phyloP scores from a whole-genome alignment of 2,113 vertebrate genomes.

The Pyxicephalus adspersus region DNA sequence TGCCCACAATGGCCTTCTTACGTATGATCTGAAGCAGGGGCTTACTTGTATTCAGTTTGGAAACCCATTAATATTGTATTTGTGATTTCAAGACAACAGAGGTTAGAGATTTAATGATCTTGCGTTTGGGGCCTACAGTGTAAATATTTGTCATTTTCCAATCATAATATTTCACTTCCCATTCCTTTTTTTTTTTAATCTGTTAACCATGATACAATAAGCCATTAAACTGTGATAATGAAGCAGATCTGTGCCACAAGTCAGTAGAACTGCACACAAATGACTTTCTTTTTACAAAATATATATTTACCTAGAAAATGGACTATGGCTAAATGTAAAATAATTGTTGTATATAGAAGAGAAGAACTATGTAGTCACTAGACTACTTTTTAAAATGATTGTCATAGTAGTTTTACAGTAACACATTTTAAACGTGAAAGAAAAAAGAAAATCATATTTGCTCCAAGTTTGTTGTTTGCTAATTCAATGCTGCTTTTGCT shows the following conservation, averaged over 20 bases:
- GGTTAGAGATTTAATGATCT: too few species aligned
- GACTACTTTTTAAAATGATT: conserved; percentile 1
- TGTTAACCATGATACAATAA: neutral
- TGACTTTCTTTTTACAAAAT: too few species aligned
- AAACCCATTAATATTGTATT: too few species aligned
- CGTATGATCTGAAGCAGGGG: too few species aligned
- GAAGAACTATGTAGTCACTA: neutral
- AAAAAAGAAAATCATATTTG: neutral
- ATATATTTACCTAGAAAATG: too few species aligned
- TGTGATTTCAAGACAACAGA: too few species aligned
- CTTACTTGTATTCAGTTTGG: too few species aligned
- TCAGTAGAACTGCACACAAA: neutral
- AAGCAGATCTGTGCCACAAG: conserved; percentile 8
- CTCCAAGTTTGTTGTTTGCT: conserved; percentile 59
- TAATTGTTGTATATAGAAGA: neutral
- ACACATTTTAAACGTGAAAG: neutral
- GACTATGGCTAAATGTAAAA: neutral
- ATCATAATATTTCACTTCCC: too few species aligned
- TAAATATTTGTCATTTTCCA: too few species aligned
- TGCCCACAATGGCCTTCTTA: too few species aligned
- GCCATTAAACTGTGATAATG: conserved; percentile 38
- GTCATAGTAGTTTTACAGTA: neutral
- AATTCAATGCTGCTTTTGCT: conserved; percentile 72
- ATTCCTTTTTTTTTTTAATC: neutral
- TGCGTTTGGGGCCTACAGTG: too few species aligned